phyloP scores from a whole-genome alignment of 2,888 invertebrate genomes.

The Apotomis capreana region DNA sequence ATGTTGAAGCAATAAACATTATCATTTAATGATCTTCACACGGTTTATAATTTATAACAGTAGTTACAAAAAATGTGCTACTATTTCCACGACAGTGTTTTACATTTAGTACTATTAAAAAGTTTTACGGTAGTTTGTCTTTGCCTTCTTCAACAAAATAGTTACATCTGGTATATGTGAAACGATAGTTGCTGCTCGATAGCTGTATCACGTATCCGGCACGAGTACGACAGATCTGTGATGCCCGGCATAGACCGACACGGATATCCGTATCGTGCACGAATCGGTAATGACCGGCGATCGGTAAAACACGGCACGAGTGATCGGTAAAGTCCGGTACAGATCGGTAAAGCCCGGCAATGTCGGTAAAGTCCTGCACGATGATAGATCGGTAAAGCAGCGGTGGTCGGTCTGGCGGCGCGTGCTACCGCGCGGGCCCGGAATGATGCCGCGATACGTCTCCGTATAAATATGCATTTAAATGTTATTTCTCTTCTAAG shows the following conservation, averaged over 20 bases:
- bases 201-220: neutral
- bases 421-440: slow-evolving; percentile 48
- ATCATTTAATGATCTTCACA: too few relatives aligned
- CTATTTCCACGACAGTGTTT: too few relatives aligned
- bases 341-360: too few relatives aligned
- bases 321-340: too few relatives aligned
- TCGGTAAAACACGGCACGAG: slow-evolving; percentile 27
- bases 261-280: neutral
- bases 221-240: too few relatives aligned
- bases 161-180: neutral
- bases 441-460: slow-evolving; percentile 63
- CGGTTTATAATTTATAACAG: too few relatives aligned
- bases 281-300: slow-evolving; percentile 25
- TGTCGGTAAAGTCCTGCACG: neutral
- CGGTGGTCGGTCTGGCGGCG: slow-evolving; percentile 49
- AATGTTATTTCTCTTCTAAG: slow-evolving; percentile 83
- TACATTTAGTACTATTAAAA: too few relatives aligned
- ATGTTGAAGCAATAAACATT: too few relatives aligned
- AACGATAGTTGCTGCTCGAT: neutral
- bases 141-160: neutral
- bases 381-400: slow-evolving; percentile 7
- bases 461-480: slow-evolving; percentile 57
- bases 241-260: too few relatives aligned
- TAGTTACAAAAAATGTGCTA: too few relatives aligned
- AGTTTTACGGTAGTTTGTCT: too few relatives aligned